These are phyloP conservation scores for Podarcis siculus DNA, from an alignment of 2,797 vertebrate genomes.

Conservation along the genomic window DNA sequence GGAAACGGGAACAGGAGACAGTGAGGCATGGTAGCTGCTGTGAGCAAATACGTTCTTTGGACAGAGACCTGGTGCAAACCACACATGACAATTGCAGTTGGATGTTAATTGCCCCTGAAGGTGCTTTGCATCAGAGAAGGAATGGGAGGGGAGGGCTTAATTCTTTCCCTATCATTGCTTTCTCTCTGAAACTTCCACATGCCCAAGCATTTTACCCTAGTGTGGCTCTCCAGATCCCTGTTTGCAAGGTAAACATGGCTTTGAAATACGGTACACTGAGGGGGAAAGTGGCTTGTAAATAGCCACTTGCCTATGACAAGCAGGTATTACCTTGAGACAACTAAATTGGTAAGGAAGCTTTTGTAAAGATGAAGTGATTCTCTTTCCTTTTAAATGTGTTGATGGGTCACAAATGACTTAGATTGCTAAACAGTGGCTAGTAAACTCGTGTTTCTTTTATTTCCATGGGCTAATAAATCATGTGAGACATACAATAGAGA, in stretches of 20 bases:
- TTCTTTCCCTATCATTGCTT: not conserved
- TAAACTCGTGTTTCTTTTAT: too few species aligned
- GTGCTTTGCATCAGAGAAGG: not conserved
- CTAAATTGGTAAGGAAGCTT: not conserved
- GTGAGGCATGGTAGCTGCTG: not conserved
- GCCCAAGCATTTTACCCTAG: not conserved
- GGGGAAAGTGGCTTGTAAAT: not conserved
- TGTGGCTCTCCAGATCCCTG: not conserved
- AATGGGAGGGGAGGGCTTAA: not conserved
- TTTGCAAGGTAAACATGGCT: not conserved
- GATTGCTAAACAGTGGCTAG: not conserved
- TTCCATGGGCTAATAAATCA: too few species aligned
- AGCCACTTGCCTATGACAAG: not conserved
- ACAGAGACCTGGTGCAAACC: not conserved
- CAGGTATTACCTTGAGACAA: not conserved
- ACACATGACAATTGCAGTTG: not conserved
- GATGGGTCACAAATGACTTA: not conserved
- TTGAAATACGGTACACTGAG: not conserved
- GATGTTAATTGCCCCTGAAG: not conserved
- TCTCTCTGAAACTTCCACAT: not conserved
- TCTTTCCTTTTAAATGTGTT: not conserved
- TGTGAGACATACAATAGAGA: not conserved
- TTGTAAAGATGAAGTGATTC: not conserved
- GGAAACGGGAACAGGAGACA: not conserved
- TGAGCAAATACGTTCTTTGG: not conserved